phyloP scores from a whole-genome alignment of 2,113 vertebrate genomes.

The Cepphus grylle region DNA sequence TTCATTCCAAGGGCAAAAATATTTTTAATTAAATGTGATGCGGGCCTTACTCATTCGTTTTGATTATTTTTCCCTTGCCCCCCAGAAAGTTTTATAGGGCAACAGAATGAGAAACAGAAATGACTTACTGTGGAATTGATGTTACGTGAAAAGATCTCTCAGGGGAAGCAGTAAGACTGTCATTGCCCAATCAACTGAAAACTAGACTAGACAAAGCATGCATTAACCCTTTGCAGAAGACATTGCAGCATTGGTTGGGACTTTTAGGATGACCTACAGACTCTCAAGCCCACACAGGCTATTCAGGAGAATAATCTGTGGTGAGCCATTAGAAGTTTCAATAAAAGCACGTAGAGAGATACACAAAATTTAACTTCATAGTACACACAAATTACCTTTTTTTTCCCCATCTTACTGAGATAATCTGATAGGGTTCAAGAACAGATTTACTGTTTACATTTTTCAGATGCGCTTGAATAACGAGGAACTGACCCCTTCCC shows the following conservation, averaged over 20 bases:
- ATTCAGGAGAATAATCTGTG: background rate
- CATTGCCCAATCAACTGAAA: constrained; percentile 39
- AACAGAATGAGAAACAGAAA: constrained; percentile 52
- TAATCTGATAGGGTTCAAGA: background rate
- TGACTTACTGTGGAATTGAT: constrained; percentile 36
- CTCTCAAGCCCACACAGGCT: background rate
- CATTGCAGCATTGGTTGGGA: background rate
- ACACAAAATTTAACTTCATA: background rate
- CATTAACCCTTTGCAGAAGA: constrained; percentile 25
- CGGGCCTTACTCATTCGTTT: background rate
- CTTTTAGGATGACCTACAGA: background rate
- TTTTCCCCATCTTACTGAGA: background rate
- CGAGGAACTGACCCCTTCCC: background rate
- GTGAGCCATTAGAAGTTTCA: background rate
- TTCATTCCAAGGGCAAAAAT: constrained; percentile 12
- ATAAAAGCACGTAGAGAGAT: background rate
- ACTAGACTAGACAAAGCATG: constrained; percentile 13
- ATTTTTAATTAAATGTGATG: background rate
- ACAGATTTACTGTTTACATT: background rate
- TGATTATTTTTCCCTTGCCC: constrained; percentile 30
- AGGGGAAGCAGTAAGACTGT: constrained; percentile 28
- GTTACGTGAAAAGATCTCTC: constrained; percentile 48
- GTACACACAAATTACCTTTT: background rate
- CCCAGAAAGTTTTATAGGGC: constrained; percentile 46
- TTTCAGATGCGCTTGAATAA: background rate